Base-by-base conservation (phyloP, 1,140 invertebrate species). In the Palaemon carinicauda region DNA sequence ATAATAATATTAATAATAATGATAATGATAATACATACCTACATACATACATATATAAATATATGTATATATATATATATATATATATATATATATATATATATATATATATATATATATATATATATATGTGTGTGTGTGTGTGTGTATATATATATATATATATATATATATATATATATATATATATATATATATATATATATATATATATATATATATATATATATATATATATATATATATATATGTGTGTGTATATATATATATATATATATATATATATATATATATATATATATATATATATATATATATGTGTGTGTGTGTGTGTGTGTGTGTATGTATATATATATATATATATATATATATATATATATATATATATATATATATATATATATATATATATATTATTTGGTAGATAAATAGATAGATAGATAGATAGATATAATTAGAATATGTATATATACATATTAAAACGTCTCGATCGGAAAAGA, bases 31-130 rank as follows among this genome's bases (percentile, higher is more conserved):
- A n/a, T n/a, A n/a, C n/a, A n/a, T n/a, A n/a, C n/a, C n/a, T n/a
- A n/a, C n/a, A n/a, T n/a, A 77, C 74, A 29, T 77, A 77, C 50
- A 77, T 50, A 77, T 50, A 77, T 50, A 77, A 19, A 77, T 50
- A 50, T 50, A 77, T 50, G 3, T 77, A 77, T 77, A 77, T 50
- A 77, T 50, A 77, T 50, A 77, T 50, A 77, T 77, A 77, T 50
- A 77, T 77, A 77, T 50, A 77, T 50, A 71, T 27, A 71, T 27
- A 71, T 27, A 71, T 71, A 71, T 27, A 71, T 71, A 71, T 41
- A 75, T 75, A 33, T 75, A 71, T 71, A 71, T 71, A 71, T 27
- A 71, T 27, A 71, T 71, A 27, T 27, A 71, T 41, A 71, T 71
- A 71, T 71, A 71, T 71, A 71, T 71, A 71, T 71, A 71, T 71